Evolutionary conservation across 2,888 invertebrate genomes (phyloP).

Genomic region (Campaea margaritaria): DNA sequence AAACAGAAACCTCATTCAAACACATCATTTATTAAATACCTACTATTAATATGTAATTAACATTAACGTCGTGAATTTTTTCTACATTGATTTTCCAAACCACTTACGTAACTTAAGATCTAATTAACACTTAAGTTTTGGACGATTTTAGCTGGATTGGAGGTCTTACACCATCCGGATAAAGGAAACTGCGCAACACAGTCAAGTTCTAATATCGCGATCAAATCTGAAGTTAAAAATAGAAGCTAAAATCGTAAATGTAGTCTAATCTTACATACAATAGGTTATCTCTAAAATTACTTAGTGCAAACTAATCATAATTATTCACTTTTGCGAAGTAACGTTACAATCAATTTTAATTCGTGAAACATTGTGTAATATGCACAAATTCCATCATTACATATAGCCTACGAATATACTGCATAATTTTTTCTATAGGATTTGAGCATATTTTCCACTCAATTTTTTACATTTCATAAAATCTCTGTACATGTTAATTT

Average conservation of each 20-base stretch:
- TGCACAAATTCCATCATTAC: conserved; percentile 52
- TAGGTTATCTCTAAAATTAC: conserved; percentile 57
- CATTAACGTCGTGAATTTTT: conserved; percentile 69
- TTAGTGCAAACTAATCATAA: conserved; percentile 81
- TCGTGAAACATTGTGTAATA: conserved; percentile 57
- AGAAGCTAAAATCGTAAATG: conserved; percentile 59
- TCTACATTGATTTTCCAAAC: conserved; percentile 79
- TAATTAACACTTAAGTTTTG: conserved; percentile 71
- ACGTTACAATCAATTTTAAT: conserved; percentile 84
- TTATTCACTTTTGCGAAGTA: conserved; percentile 84
- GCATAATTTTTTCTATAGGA: conserved; percentile 48
- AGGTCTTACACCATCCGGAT: conserved; percentile 19
- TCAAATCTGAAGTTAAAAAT: conserved; percentile 45
- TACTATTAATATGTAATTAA: conserved; percentile 72
- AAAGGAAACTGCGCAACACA: conserved; percentile 9
- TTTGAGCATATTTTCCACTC: conserved; percentile 68
- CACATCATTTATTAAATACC: conserved; percentile 75
- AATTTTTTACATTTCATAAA: conserved; percentile 49
- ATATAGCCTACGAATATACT: conserved; percentile 54
- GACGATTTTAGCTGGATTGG: conserved; percentile 66
- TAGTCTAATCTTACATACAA: conserved; percentile 59
- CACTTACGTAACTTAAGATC: conserved; percentile 73
- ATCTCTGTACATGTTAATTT: conserved; percentile 61
- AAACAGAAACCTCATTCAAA: conserved; percentile 68
- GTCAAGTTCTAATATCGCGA: conserved; percentile 5